Conservation (phyloP, 2,888 invertebrate genomes). For the Rhabditoides inermis region DNA sequence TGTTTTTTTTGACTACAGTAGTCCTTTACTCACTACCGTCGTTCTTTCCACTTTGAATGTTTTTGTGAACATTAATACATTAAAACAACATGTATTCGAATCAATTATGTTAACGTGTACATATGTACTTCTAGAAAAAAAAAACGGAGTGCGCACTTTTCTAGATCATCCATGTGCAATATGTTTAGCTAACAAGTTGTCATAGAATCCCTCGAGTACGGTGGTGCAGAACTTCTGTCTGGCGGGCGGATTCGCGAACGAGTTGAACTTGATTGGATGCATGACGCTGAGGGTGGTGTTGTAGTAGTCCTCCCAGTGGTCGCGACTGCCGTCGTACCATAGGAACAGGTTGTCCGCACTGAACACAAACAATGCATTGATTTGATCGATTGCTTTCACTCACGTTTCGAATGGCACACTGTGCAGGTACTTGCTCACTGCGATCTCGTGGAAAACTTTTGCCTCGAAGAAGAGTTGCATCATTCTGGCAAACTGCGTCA, state of each 20-base stretch:
- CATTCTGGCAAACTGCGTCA: conserved; percentile 5
- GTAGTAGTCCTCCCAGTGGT: background rate
- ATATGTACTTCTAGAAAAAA: too few relatives aligned
- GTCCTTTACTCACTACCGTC: too few relatives aligned
- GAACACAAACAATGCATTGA: background rate
- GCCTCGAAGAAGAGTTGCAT: conserved; percentile 8
- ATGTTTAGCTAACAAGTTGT: too few relatives aligned
- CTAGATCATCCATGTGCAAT: too few relatives aligned
- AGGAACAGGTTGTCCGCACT: background rate
- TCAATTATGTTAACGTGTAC: too few relatives aligned
- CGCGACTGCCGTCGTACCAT: conserved; percentile 4
- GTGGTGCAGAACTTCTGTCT: too few relatives aligned
- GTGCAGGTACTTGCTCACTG: background rate
- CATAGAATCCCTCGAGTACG: too few relatives aligned
- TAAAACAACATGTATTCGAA: too few relatives aligned
- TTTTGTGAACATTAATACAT: too few relatives aligned
- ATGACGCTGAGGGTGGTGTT: background rate
- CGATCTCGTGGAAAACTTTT: background rate
- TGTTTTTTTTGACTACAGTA: too few relatives aligned
- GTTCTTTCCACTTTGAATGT: too few relatives aligned
- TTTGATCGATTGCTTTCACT: background rate
- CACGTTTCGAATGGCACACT: background rate
- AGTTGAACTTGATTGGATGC: conserved; percentile 10
- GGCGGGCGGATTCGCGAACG: conserved; percentile 2
- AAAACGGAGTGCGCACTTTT: too few relatives aligned